Percentiles rank a stretch among this genome's conserved stretches.
phyloP scores from a whole-genome alignment of 2,888 invertebrate species.

The Ochlodes sylvanus region DNA sequence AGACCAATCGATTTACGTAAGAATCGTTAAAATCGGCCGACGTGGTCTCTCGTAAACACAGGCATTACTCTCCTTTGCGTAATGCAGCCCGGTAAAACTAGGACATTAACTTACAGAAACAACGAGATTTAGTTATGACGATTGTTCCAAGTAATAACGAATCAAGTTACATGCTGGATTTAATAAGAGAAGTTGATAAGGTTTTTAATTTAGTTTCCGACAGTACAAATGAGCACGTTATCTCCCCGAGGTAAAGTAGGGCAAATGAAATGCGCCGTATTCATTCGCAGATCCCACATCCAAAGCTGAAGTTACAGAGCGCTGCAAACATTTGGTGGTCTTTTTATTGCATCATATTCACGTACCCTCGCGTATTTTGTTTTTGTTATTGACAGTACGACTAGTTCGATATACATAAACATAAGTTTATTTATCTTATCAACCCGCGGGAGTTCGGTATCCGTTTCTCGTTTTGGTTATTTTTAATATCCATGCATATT shows the following conservation, averaged over 20 bases:
- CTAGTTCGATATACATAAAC: not conserved
- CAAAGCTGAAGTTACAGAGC: slow-evolving; percentile 8
- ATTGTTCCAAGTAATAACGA: too few relatives aligned
- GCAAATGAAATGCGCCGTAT: slow-evolving; percentile 27
- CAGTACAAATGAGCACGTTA: slow-evolving; percentile 18
- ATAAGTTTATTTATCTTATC: slow-evolving; percentile 11
- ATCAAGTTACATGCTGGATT: not conserved
- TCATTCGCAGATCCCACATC: slow-evolving; percentile 20
- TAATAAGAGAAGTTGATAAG: slow-evolving; percentile 8
- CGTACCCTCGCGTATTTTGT: slow-evolving; percentile 15
- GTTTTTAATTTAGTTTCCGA: slow-evolving; percentile 25
- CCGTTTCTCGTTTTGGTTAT: not conserved
- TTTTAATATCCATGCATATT: not conserved
- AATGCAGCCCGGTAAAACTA: too few relatives aligned
- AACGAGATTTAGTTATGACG: too few relatives aligned
- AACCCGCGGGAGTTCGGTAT: not conserved
- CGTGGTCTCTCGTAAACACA: too few relatives aligned
- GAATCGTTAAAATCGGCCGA: too few relatives aligned
- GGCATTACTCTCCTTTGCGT: too few relatives aligned
- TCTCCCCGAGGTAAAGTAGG: slow-evolving; percentile 24
- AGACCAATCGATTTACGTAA: too few relatives aligned
- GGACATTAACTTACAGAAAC: too few relatives aligned
- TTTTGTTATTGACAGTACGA: slow-evolving; percentile 11
- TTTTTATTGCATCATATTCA: slow-evolving; percentile 27
- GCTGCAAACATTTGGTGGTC: slow-evolving; percentile 24